phyloP scores from a whole-genome alignment of 2,113 vertebrate genomes.

The Quiscalus mexicanus region DNA sequence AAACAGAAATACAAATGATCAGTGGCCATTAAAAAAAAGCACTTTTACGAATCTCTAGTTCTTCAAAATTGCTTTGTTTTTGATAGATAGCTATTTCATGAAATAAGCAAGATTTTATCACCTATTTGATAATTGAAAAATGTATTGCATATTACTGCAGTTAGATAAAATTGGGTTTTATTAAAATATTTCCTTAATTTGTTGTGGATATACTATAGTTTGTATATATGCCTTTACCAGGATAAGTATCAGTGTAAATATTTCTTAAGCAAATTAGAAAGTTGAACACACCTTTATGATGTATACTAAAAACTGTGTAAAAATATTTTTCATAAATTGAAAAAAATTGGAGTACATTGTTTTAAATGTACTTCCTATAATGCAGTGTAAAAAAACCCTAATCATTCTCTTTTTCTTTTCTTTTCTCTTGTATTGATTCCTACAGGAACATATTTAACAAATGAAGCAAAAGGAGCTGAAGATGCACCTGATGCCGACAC shows the following conservation, averaged over 20 bases:
- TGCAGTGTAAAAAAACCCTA: not conserved
- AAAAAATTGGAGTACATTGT: not conserved
- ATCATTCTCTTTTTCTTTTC: conserved; percentile 13
- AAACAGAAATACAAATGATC: not conserved
- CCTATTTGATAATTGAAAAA: not conserved
- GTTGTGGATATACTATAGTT: not conserved
- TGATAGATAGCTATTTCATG: not conserved
- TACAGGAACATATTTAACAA: conserved; percentile 96
- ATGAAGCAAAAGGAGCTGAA: conserved; percentile 98
- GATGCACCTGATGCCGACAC: conserved; percentile 98
- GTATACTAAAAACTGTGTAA: not conserved
- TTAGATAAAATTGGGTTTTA: not conserved
- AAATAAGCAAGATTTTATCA: not conserved
- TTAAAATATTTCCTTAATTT: not conserved
- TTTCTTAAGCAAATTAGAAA: not conserved
- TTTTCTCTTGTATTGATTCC: conserved; percentile 54
- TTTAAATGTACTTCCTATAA: conserved; percentile 30
- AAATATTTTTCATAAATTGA: not conserved
- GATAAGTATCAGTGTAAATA: not conserved
- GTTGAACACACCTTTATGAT: not conserved
- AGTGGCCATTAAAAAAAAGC: too few relatives aligned
- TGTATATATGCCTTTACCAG: not conserved
- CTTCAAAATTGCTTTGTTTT: not conserved
- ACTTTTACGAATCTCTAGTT: not conserved
- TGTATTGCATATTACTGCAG: not conserved